Base-by-base conservation (phyloP, 2,888 invertebrate species). In the Pterostichus madidus region DNA sequence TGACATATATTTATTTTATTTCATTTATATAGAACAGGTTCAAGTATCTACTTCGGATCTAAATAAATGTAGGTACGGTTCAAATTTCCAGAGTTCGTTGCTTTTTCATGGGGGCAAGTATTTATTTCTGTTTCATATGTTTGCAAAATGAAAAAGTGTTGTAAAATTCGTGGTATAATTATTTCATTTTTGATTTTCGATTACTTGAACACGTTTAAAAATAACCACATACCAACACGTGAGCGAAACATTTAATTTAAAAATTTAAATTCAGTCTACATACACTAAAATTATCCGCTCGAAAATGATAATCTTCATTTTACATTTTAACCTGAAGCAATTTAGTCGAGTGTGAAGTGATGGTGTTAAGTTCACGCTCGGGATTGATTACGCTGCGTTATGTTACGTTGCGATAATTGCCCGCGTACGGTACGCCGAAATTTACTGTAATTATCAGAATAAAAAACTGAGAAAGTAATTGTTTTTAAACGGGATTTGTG, bases 401-500 rank as follows among this genome's bases (percentile, higher is more conserved):
- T 24, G 13, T 11, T 10, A 64, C 64, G 64, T 44, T n/a, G 24
- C 75, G 52, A 75, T 75, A 75, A 75, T 75, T 75, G 75, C 13
- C 52, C 49, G 75, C 75, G 52, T 75, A 75, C 31, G 75, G 11
- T 75, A 49, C 49, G 13, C 8, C 31, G 75, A 75, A 49, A 75
- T 52, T 32, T 49, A 24, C 75, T 52, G 75, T 75, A 75, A 75
- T 75, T 75, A 75, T 75, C 49, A 75, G 52, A 75, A 75, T 75
- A 75, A 75, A 75, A 71, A 75, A 49, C 17, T 52, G 75, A 49
- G 52, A 75, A 75, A 75, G 75, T 75, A 75, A 75, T 75, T 75
- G 75, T 75, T 75, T 75, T 52, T 52, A 52, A 75, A 52, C 52
- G 75, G 52, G 75, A 75, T 75, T 52, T 49, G 75, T 32, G 17